Evolutionary conservation across 2,888 invertebrate species (phyloP).

Genomic region (Drosophila longiperda): DNA sequence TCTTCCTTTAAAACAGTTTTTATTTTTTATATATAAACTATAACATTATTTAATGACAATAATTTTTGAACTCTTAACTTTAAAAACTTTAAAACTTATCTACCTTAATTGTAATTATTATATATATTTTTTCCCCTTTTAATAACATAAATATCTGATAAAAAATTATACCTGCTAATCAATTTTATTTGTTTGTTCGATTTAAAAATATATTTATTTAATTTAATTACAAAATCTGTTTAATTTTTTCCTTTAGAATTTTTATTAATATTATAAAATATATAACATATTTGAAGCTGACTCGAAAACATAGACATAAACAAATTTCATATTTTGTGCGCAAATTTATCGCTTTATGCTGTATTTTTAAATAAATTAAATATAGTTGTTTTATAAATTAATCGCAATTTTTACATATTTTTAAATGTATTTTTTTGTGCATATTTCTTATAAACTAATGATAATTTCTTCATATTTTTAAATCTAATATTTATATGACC

Average conservation of each 20-base stretch:
- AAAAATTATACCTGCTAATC: background rate
- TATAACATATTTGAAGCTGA: background rate
- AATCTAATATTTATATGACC: background rate
- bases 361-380: background rate
- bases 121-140: too few relatives aligned
- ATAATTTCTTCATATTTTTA: background rate
- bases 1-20: background rate
- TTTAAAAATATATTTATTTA: background rate
- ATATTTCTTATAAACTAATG: background rate
- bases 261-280: background rate
- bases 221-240: background rate
- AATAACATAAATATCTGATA: background rate
- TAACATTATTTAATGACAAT: background rate
- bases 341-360: background rate
- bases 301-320: background rate
- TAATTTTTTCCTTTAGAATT: background rate
- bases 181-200: background rate
- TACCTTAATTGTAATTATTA: background rate
- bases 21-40: background rate
- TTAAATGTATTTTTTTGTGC: too few relatives aligned
- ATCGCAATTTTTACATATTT: too few relatives aligned
- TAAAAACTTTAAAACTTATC: background rate
- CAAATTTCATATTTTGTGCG: background rate
- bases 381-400: background rate
- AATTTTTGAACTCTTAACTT: fast-evolving